Conservation (phyloP, 2,888 invertebrate genomes). For the Lomographa bimaculata region DNA sequence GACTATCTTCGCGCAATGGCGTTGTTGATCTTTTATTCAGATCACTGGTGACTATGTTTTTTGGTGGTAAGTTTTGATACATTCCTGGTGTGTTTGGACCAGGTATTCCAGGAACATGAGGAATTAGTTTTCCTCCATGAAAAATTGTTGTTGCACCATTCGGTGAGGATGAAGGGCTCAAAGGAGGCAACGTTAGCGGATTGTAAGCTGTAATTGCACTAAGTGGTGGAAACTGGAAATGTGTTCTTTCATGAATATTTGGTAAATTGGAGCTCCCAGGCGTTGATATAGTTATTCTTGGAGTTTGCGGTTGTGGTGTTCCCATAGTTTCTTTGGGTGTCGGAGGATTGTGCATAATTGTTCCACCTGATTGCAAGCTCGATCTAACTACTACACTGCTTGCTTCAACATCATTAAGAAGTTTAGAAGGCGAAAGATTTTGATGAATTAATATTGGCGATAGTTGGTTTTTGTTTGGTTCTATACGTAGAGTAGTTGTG, state of each 20-base stretch:
- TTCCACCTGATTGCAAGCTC: conserved; percentile 92
- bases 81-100: conserved; percentile 87
- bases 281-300: conserved; percentile 82
- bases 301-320: conserved; percentile 74
- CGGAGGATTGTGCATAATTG: conserved; percentile 86
- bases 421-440: conserved; percentile 73
- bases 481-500: conserved; percentile 87
- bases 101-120: conserved; percentile 94
- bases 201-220: conserved; percentile 88
- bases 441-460: conserved; percentile 83
- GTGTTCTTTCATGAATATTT: conserved; percentile 74
- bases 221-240: conserved; percentile 87
- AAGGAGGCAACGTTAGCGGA: conserved; percentile 85
- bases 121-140: conserved; percentile 89
- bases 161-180: conserved; percentile 72
- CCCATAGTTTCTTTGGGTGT: conserved; percentile 72
- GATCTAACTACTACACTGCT: conserved; percentile 91
- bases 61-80: conserved; percentile 49
- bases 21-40: conserved; percentile 38
- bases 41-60: conserved; percentile 47
- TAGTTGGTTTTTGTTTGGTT: conserved; percentile 83
- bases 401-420: conserved; percentile 75
- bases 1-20: conserved; percentile 47
- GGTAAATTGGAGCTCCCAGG: conserved; percentile 82
- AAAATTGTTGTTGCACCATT: conserved; percentile 86